These are phyloP conservation scores for Limonius californicus DNA, from an alignment of 1,140 invertebrate species.

Conservation along the genomic window DNA sequence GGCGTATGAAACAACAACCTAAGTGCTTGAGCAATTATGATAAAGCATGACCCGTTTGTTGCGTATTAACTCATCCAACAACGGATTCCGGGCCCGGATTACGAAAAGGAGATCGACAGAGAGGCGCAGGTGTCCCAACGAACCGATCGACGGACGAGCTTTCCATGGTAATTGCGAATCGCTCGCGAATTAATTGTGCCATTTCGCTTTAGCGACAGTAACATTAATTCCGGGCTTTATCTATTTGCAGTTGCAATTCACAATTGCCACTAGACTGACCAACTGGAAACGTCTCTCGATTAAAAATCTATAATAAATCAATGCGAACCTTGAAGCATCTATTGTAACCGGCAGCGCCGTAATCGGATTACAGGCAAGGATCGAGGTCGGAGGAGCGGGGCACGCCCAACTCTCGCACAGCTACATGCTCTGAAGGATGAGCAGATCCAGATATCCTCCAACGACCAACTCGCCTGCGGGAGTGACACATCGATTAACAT, in stretches of 20 bases:
- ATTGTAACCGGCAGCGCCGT: slow-evolving; percentile 8
- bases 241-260: background rate
- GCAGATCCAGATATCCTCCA: slow-evolving; percentile 2
- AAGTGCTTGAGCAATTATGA: too few relatives aligned
- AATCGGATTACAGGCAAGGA: slow-evolving; percentile 8
- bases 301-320: slow-evolving; percentile 14
- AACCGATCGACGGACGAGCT: too few relatives aligned
- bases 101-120: too few relatives aligned
- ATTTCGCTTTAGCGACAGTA: background rate
- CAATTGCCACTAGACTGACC: slow-evolving; percentile 1
- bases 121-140: too few relatives aligned
- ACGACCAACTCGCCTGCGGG: too few relatives aligned
- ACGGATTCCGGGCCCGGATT: too few relatives aligned
- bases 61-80: too few relatives aligned
- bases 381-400: slow-evolving; percentile 5
- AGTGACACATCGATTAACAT: too few relatives aligned
- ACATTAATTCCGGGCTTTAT: background rate
- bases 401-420: background rate
- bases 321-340: slow-evolving; percentile 14
- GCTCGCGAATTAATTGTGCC: background rate
- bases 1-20: too few relatives aligned
- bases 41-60: too few relatives aligned
- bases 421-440: background rate
- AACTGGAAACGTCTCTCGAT: slow-evolving; percentile 10
- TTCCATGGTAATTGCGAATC: too few relatives aligned